Evolutionary conservation across 2,113 vertebrate genomes (phyloP).

Genomic region (Polypterus bichir): DNA sequence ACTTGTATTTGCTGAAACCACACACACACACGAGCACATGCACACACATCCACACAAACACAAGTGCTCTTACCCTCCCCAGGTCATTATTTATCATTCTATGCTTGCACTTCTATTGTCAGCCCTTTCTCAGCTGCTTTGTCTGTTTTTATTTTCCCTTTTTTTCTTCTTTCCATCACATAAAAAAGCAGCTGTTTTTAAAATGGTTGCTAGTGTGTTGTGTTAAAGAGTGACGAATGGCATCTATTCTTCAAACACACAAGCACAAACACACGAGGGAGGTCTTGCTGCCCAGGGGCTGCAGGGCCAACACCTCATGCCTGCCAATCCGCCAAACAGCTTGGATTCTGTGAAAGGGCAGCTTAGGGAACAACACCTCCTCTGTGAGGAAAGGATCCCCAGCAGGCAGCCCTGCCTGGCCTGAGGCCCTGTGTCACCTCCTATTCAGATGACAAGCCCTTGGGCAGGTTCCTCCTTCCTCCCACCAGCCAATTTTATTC

Average conservation of each 20-base stretch:
- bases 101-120: too few relatives aligned
- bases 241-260: constrained; percentile 18
- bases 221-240: constrained; percentile 64
- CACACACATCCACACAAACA: too few relatives aligned
- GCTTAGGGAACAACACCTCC: constrained; percentile 32
- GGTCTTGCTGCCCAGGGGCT: constrained; percentile 45
- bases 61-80: too few relatives aligned
- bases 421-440: constrained; percentile 45
- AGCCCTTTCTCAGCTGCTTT: too few relatives aligned
- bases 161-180: constrained; percentile 48
- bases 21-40: too few relatives aligned
- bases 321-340: constrained; percentile 49
- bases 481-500: constrained; percentile 41
- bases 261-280: constrained; percentile 20
- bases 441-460: constrained; percentile 59
- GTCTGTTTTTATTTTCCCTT: constrained; percentile 36
- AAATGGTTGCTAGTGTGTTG: constrained; percentile 47
- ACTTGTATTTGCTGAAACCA: too few relatives aligned
- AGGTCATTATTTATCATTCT: too few relatives aligned
- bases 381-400: constrained; percentile 34
- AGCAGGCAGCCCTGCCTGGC: constrained; percentile 42
- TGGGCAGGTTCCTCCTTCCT: constrained; percentile 41
- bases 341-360: constrained; percentile 30
- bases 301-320: constrained; percentile 45
- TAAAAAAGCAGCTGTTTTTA: constrained; percentile 71